Percentiles rank a stretch among this genome's conserved stretches.
Evolutionary conservation across 2,888 invertebrate species (phyloP).

Genomic region (Mythimna albipuncta): DNA sequence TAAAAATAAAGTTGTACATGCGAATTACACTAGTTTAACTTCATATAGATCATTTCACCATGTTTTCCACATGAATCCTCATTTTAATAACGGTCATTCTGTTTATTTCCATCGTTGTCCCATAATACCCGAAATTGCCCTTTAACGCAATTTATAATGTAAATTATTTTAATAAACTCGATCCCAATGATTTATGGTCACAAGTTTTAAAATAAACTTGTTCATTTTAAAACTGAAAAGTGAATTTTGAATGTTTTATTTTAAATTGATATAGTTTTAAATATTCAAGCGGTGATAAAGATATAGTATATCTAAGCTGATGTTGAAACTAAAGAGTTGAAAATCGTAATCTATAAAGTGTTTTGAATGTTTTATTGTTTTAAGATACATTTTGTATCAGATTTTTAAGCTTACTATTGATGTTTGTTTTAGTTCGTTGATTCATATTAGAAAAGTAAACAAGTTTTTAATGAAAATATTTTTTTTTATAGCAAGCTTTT

Average conservation of each 20-base stretch:
- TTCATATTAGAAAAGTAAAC: too few relatives aligned
- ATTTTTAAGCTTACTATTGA: too few relatives aligned
- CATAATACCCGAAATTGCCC: conserved; percentile 66
- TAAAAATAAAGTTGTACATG: too few relatives aligned
- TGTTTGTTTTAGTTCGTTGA: too few relatives aligned
- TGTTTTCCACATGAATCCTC: conserved; percentile 20
- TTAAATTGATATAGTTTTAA: conserved; percentile 36
- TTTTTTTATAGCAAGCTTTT: too few relatives aligned
- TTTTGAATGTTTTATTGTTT: not conserved
- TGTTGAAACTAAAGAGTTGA: conserved; percentile 5
- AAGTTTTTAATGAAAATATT: too few relatives aligned
- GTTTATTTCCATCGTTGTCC: conserved; percentile 49
- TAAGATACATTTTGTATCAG: not conserved
- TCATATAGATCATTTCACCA: not conserved
- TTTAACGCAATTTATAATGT: conserved; percentile 70
- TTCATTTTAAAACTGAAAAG: conserved; percentile 56
- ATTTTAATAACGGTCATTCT: conserved; percentile 44
- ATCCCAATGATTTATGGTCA: conserved; percentile 71
- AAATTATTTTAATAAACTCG: conserved; percentile 78
- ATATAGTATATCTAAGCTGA: conserved; percentile 8
- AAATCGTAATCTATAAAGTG: not conserved
- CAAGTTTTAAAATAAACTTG: conserved; percentile 67
- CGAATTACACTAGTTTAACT: not conserved
- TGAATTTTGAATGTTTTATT: conserved; percentile 50
- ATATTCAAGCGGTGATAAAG: conserved; percentile 24